These are phyloP conservation scores for Gandaritis pyraliata DNA, from an alignment of 2,888 invertebrate genomes.

Conservation along the genomic window DNA sequence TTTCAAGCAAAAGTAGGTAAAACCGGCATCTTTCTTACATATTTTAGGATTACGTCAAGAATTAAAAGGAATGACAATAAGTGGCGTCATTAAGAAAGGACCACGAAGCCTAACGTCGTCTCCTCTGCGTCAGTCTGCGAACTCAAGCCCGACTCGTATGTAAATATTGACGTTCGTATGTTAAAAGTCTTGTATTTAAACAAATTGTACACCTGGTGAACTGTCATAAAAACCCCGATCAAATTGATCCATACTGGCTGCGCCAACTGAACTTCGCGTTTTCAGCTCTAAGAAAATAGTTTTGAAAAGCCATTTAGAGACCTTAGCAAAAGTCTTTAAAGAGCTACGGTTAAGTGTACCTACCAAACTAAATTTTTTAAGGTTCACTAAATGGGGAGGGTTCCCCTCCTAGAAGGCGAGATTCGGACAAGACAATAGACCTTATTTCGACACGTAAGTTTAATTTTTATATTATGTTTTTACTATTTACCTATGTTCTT, in stretches of 20 bases:
- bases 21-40: background rate
- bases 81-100: constrained; percentile 38
- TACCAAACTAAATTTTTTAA: constrained; percentile 9
- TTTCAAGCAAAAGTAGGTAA: background rate
- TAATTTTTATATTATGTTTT: background rate
- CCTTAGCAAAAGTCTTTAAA: background rate
- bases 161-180: constrained; percentile 25
- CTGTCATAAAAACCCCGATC: no score
- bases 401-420: constrained; percentile 10
- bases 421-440: constrained; percentile 29
- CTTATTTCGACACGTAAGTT: constrained; percentile 28
- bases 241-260: no score
- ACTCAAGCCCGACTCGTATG: constrained; percentile 43
- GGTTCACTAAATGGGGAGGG: constrained; percentile 26
- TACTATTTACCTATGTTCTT: no score
- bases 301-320: background rate
- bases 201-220: no score
- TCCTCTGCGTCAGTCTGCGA: constrained; percentile 40
- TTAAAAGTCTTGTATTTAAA: no score
- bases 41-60: constrained; percentile 61
- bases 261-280: no score
- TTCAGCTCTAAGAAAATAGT: no score
- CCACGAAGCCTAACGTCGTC: constrained; percentile 52
- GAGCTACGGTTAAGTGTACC: background rate
- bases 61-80: constrained; percentile 52